Evolutionary conservation across 2,888 invertebrate species (phyloP).

Genomic region (Priocnemis perturbator): DNA sequence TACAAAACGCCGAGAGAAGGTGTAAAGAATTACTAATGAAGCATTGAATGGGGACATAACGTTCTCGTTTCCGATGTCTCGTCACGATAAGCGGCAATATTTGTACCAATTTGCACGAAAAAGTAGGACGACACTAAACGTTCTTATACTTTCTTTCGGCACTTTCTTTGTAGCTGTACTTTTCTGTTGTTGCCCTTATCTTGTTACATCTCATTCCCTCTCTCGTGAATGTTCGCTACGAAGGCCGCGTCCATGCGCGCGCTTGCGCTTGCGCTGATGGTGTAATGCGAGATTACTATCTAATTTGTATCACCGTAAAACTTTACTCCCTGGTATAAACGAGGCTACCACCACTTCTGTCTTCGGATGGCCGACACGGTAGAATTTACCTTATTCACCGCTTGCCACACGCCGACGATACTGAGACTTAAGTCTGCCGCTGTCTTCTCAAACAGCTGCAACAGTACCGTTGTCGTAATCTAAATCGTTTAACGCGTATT

Average conservation of each 20-base stretch:
- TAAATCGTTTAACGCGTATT: too few relatives aligned
- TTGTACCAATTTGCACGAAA: too few relatives aligned
- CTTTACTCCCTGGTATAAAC: slow-evolving; percentile 42
- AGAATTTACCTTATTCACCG: slow-evolving; percentile 49
- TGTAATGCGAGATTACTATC: slow-evolving; percentile 52
- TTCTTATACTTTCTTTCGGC: slow-evolving; percentile 33
- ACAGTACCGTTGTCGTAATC: too few relatives aligned
- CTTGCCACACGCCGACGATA: too few relatives aligned
- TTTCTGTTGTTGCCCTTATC: slow-evolving; percentile 14
- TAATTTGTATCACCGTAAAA: slow-evolving; percentile 57
- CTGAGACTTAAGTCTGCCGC: not conserved
- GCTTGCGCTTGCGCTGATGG: slow-evolving; percentile 33
- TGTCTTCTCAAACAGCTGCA: not conserved
- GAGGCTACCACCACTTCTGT: slow-evolving; percentile 38
- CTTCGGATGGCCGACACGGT: slow-evolving; percentile 30
- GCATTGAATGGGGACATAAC: too few relatives aligned
- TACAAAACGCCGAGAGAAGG: too few relatives aligned
- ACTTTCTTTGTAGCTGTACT: slow-evolving; percentile 18
- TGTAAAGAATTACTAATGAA: too few relatives aligned
- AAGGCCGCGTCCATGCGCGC: slow-evolving; percentile 30
- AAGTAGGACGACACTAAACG: too few relatives aligned
- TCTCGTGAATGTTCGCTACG: slow-evolving; percentile 47
- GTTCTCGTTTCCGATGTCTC: too few relatives aligned
- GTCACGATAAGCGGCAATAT: too few relatives aligned
- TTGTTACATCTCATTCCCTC: slow-evolving; percentile 20